Base-by-base conservation (phyloP, 2,113 vertebrate species). In the Crotalus tigris region DNA sequence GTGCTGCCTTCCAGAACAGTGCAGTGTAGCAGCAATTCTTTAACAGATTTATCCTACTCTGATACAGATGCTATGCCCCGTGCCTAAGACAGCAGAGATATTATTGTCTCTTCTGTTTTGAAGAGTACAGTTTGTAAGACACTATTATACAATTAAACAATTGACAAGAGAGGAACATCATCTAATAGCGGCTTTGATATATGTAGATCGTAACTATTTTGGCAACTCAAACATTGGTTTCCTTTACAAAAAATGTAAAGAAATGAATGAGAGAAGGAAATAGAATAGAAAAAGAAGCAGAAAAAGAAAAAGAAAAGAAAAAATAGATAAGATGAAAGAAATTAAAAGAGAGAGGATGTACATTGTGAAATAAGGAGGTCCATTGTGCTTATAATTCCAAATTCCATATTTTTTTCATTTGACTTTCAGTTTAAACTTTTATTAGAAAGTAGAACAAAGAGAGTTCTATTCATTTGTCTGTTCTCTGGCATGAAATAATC, bases 391-490 rank as follows among this genome's bases (percentile, higher is more conserved):
- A 57, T 13, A 57, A 93, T 87, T 95, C 96, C 94, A 59, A 96
- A 87, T 96, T 97, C 96, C 97, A 94, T 96, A 94, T 94, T 69
- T 95, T 93, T 97, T 92, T n/a, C 0, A 87, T 94, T 97, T 96
- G 6, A 93, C 94, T 94, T 97, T 97, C 96, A 95, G 95, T 94
- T 75, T 94, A 93, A 94, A 94, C 95, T 96, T 97, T 96, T 92
- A 95, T 96, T 98, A 94, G 97, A 96, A 93, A 96, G 94, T 95
- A 96, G 97, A 97, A 97, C 96, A 97, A 97, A 95, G 95, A 87
- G 94, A 96, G 96, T 95, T 97, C 94, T 88, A 13, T 95, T 93
- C 61, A 86, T 93, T 96, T 95, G 90, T 92, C 95, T 95, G 55
- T 91, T 95, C 61, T 26, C 94, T 98, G 97, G 96, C 95, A 94